A percentile compares a stretch with the other conserved stretches of the same genome.
These are phyloP conservation scores for Laticauda laticaudata DNA, from an alignment of 2,113 vertebrate species.

Conservation along the genomic window DNA sequence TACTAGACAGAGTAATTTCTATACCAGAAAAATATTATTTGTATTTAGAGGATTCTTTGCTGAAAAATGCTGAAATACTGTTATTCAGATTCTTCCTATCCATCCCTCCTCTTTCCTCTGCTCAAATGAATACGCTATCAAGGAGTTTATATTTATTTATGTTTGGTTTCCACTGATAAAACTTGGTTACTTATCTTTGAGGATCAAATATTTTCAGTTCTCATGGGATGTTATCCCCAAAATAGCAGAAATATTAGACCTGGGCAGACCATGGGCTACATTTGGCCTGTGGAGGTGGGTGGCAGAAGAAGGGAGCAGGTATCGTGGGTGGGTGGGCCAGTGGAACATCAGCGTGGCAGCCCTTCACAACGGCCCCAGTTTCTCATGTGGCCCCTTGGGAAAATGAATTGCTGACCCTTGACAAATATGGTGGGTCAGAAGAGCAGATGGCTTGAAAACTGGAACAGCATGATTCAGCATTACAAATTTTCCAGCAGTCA, in stretches of 20 bases:
- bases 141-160: neutral
- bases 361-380: neutral
- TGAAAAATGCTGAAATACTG: neutral
- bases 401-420: neutral
- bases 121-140: neutral
- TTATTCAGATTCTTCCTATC: neutral
- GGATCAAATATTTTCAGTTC: neutral
- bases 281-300: neutral
- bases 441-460: accelerated
- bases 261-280: neutral
- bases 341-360: neutral
- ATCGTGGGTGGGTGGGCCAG: neutral
- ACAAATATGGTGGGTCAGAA: neutral
- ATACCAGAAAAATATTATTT: neutral
- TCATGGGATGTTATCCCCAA: neutral
- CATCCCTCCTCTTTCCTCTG: neutral
- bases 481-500: neutral
- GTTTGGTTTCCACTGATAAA: neutral
- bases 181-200: neutral
- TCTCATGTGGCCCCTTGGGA: neutral
- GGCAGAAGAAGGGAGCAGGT: neutral
- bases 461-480: neutral
- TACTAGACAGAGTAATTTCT: neutral
- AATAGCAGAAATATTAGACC: neutral
- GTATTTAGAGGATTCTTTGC: neutral